phyloP scores from a whole-genome alignment of 2,888 invertebrate species.

The Antheraea yamamai region DNA sequence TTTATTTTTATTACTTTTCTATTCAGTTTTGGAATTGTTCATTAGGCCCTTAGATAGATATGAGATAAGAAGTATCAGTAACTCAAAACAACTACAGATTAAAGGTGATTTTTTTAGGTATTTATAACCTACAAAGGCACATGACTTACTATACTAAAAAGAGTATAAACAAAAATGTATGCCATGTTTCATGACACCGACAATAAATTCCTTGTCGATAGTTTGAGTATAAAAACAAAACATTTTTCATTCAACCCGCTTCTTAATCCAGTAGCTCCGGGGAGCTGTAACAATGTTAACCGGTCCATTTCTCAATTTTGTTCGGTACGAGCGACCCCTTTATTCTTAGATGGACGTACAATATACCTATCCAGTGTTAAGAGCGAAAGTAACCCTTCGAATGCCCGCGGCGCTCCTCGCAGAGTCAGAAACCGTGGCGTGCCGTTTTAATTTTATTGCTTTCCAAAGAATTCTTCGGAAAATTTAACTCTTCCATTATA shows the following conservation, averaged over 20 bases:
- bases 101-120: neutral
- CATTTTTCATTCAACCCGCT: conserved; percentile 71
- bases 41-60: too few relatives aligned
- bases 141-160: neutral
- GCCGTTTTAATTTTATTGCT: conserved; percentile 68
- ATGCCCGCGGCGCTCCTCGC: conserved; percentile 50
- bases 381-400: conserved; percentile 55
- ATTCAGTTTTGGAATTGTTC: too few relatives aligned
- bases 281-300: conserved; percentile 78
- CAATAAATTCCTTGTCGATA: conserved; percentile 44
- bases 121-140: neutral
- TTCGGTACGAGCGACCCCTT: conserved; percentile 58
- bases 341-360: conserved; percentile 68
- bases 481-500: conserved; percentile 38
- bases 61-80: neutral
- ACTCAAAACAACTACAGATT: neutral
- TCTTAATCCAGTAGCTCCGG: conserved; percentile 61
- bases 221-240: conserved; percentile 58
- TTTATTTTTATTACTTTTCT: too few relatives aligned
- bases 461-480: conserved; percentile 54
- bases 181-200: conserved; percentile 17
- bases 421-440: conserved; percentile 55
- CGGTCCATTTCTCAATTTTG: conserved; percentile 82
- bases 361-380: conserved; percentile 50
- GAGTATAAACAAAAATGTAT: conserved; percentile 2